A percentile compares a stretch with the other conserved stretches of the same genome.
Conservation (phyloP, 2,797 vertebrate genomes). For the Aplochiton taeniatus region DNA sequence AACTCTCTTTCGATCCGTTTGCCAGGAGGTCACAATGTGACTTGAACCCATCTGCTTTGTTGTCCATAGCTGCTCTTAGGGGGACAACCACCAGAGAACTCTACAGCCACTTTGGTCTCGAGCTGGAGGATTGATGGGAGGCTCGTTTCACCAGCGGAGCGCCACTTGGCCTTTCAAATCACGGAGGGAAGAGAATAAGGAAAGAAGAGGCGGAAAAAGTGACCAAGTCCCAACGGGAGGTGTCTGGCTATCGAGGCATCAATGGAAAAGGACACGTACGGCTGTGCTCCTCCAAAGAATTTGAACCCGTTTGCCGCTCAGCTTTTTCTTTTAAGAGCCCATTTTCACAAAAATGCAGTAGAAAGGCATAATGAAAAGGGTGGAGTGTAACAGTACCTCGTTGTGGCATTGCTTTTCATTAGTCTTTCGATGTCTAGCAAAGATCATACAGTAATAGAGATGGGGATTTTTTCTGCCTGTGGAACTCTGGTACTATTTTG, state of each 20-base stretch:
- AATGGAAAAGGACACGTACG: too few relatives aligned
- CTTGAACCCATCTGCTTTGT: not conserved
- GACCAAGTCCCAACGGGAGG: too few relatives aligned
- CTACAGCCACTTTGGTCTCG: conserved; percentile 87
- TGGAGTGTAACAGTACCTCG: too few relatives aligned
- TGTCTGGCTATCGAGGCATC: not conserved
- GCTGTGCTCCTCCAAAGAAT: too few relatives aligned
- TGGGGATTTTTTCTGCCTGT: not conserved
- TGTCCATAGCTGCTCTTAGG: conserved; percentile 78
- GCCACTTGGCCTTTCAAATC: not conserved
- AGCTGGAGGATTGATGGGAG: conserved; percentile 82
- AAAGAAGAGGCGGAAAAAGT: conserved; percentile 13
- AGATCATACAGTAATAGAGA: not conserved
- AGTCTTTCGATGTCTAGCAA: too few relatives aligned
- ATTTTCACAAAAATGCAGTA: too few relatives aligned
- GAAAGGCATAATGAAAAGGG: too few relatives aligned
- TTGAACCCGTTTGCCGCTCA: too few relatives aligned
- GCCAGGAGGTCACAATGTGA: too few relatives aligned
- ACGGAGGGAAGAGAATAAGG: not conserved
- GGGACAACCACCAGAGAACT: conserved; percentile 90
- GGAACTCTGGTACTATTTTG: not conserved
- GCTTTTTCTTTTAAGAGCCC: too few relatives aligned
- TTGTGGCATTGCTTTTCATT: too few relatives aligned
- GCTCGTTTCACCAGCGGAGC: not conserved
- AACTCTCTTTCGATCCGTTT: too few relatives aligned